phyloP scores from a whole-genome alignment of 2,888 invertebrate species.

The Galeopsomyia nigrocyanea region DNA sequence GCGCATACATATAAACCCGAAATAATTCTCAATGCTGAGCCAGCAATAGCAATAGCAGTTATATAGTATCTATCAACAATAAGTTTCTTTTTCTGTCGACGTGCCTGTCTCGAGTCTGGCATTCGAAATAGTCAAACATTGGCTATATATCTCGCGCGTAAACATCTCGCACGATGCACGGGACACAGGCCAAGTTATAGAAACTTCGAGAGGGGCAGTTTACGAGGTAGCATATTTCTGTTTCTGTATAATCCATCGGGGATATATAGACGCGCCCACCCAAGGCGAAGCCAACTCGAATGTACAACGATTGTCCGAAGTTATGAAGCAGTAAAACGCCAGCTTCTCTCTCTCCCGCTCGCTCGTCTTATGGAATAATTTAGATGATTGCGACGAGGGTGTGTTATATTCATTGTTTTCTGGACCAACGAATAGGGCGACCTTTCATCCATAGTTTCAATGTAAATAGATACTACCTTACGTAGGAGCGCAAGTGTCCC shows the following conservation, averaged over 20 bases:
- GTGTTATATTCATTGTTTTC: too few species aligned
- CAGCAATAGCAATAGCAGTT: slow-evolving; percentile 3
- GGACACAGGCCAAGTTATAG: slow-evolving; percentile 38
- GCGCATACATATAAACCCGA: slow-evolving; percentile 6
- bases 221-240: slow-evolving; percentile 69
- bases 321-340: slow-evolving; percentile 58
- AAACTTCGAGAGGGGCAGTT: slow-evolving; percentile 51
- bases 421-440: slow-evolving; percentile 30
- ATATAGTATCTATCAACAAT: slow-evolving; percentile 23
- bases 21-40: slow-evolving; percentile 24
- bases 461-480: too few species aligned
- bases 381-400: slow-evolving; percentile 62
- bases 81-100: background rate
- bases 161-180: slow-evolving; percentile 51
- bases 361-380: slow-evolving; percentile 66
- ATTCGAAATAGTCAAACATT: slow-evolving; percentile 30
- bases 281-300: slow-evolving; percentile 64
- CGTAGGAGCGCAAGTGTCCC: background rate
- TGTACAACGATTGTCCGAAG: slow-evolving; percentile 69
- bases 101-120: slow-evolving; percentile 31
- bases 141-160: slow-evolving; percentile 42
- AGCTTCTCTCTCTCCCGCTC: background rate
- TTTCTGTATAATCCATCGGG: slow-evolving; percentile 58
- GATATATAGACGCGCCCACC: slow-evolving; percentile 56
- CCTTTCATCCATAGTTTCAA: slow-evolving; percentile 40